Evolutionary conservation across 2,888 invertebrate genomes (phyloP).

Genomic region (Melanostoma mellinum): DNA sequence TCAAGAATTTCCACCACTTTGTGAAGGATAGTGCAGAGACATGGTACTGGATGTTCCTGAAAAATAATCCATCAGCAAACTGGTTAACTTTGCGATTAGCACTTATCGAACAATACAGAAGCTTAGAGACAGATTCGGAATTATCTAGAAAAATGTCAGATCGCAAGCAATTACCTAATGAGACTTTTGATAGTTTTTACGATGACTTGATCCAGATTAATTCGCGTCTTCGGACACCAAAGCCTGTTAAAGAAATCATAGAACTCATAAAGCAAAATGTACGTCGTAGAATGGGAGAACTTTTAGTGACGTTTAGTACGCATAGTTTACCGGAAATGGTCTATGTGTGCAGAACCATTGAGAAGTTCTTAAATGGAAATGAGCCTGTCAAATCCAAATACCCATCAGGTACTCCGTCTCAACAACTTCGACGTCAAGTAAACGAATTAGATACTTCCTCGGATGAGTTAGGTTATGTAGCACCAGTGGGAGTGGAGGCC

Average conservation of each 20-base stretch:
- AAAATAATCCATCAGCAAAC: not conserved
- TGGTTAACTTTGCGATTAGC: not conserved
- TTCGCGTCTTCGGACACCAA: not conserved
- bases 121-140: constrained; percentile 9
- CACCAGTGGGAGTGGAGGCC: not conserved
- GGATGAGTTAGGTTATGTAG: not conserved
- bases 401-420: not conserved
- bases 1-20: not conserved
- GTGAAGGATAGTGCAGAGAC: not conserved
- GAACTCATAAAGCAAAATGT: constrained; percentile 4
- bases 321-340: constrained; percentile 4
- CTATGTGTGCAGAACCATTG: not conserved
- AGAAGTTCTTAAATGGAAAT: not conserved
- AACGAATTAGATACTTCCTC: not conserved
- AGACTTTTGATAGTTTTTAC: constrained; percentile 2
- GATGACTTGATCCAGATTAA: not conserved
- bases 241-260: not conserved
- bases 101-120: constrained; percentile 16
- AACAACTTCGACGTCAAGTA: not conserved
- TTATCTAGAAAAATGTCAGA: constrained; percentile 1
- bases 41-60: not conserved
- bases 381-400: not conserved
- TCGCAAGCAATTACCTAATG: not conserved
- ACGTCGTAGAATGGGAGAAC: not conserved
- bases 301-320: not conserved